Evolutionary conservation across 1,140 invertebrate genomes (phyloP).

Genomic region (Limonius californicus): DNA sequence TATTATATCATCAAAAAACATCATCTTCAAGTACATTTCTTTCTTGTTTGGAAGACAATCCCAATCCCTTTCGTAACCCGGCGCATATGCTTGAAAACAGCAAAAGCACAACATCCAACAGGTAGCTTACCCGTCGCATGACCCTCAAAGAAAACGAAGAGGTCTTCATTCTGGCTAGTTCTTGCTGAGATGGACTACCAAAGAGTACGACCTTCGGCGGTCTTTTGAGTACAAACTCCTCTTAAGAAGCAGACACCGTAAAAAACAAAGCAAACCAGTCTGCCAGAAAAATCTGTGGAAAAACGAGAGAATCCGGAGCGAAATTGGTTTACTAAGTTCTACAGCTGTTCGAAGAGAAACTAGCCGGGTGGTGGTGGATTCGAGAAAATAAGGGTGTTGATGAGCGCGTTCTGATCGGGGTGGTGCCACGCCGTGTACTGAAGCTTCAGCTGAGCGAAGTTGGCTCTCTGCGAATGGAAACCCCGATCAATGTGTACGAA

Average conservation of each 20-base stretch:
- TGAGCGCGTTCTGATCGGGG: conserved; percentile 14
- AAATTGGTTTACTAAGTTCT: no score
- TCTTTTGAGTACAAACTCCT: no score
- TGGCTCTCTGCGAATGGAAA: not conserved
- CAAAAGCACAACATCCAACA: conserved; percentile 30
- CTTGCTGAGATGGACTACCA: not conserved
- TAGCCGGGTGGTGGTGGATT: not conserved
- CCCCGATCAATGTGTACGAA: not conserved
- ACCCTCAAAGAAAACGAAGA: conserved; percentile 72
- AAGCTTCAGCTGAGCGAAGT: not conserved
- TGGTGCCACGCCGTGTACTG: conserved; percentile 28
- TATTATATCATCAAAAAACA: no score
- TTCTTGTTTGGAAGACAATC: no score
- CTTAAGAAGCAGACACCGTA: no score
- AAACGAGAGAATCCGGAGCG: no score
- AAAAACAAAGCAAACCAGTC: no score
- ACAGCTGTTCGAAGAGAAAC: no score
- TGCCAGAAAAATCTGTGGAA: no score
- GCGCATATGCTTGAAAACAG: no score
- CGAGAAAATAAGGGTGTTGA: not conserved
- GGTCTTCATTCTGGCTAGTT: conserved; percentile 60
- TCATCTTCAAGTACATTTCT: no score
- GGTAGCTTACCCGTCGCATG: conserved; percentile 67
- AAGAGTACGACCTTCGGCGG: conserved; percentile 12
- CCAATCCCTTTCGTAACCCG: no score